phyloP scores from a whole-genome alignment of 2,797 vertebrate genomes.

The Masticophis lateralis region DNA sequence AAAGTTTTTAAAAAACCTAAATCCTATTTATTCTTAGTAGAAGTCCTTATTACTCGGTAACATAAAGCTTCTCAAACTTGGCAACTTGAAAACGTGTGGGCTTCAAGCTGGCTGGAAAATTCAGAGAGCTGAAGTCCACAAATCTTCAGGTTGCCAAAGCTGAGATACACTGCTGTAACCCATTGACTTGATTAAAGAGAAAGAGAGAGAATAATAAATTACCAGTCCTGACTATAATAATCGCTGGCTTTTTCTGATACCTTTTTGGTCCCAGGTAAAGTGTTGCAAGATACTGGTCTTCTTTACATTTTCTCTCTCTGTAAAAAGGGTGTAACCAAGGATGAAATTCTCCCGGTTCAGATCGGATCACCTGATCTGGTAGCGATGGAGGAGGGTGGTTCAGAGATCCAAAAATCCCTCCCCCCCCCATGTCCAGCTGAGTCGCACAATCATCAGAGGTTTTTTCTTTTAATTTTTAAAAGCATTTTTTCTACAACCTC shows the following conservation, averaged over 20 bases:
- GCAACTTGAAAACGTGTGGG: neutral
- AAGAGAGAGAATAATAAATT: neutral
- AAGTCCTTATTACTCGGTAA: neutral
- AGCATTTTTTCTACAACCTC: too few species aligned
- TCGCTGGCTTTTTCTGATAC: neutral
- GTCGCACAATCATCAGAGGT: too few species aligned
- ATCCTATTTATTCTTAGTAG: neutral
- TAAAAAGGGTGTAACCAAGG: neutral
- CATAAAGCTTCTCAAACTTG: neutral
- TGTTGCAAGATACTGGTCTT: neutral
- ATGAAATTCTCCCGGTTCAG: too few species aligned
- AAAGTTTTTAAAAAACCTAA: neutral
- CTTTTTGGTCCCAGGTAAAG: neutral
- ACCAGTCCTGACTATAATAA: neutral
- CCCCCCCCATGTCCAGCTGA: too few species aligned
- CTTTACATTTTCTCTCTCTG: neutral
- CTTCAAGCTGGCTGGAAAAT: neutral
- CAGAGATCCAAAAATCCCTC: too few species aligned
- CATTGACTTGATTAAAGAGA: neutral
- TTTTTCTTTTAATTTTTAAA: too few species aligned
- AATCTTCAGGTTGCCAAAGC: neutral
- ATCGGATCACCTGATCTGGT: too few species aligned
- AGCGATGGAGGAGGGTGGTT: too few species aligned
- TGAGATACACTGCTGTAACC: neutral
- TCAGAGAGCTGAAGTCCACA: neutral